Evolutionary conservation across 2,888 invertebrate species (phyloP).

Genomic region (Drosophila fungiperda): DNA sequence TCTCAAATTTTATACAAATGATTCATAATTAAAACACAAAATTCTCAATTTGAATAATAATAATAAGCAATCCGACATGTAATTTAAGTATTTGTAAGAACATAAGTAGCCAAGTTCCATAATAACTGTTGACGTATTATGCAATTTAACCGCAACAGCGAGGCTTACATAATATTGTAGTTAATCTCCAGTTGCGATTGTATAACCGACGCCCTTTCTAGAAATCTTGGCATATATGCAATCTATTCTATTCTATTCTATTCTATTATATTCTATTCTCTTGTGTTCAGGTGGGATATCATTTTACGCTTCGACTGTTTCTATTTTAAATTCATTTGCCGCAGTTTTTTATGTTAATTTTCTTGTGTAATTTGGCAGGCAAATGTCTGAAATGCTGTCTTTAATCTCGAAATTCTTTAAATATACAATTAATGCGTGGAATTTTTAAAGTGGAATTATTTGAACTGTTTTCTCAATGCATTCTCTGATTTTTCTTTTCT

Average conservation of each 20-base stretch:
- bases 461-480: slow-evolving; percentile 19
- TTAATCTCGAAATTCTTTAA: slow-evolving; percentile 13
- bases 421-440: neutral
- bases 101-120: slow-evolving; percentile 1
- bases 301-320: slow-evolving; percentile 53
- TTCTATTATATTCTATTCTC: neutral
- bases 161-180: neutral
- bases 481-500: slow-evolving; percentile 5
- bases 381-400: slow-evolving; percentile 23
- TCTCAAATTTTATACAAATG: neutral
- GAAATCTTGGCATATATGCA: neutral
- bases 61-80: neutral
- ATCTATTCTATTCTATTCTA: neutral
- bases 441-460: slow-evolving; percentile 22
- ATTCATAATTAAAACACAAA: neutral
- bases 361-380: slow-evolving; percentile 45
- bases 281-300: slow-evolving; percentile 6
- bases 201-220: neutral
- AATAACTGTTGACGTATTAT: neutral
- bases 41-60: neutral
- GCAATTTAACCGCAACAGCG: slow-evolving; percentile 10
- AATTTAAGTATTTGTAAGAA: neutral
- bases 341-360: slow-evolving; percentile 56
- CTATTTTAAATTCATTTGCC: slow-evolving; percentile 39
- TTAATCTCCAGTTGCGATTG: slow-evolving; percentile 11